These are phyloP conservation scores for Callitettix versicolor DNA, from an alignment of 1,140 invertebrate genomes.

Conservation along the genomic window DNA sequence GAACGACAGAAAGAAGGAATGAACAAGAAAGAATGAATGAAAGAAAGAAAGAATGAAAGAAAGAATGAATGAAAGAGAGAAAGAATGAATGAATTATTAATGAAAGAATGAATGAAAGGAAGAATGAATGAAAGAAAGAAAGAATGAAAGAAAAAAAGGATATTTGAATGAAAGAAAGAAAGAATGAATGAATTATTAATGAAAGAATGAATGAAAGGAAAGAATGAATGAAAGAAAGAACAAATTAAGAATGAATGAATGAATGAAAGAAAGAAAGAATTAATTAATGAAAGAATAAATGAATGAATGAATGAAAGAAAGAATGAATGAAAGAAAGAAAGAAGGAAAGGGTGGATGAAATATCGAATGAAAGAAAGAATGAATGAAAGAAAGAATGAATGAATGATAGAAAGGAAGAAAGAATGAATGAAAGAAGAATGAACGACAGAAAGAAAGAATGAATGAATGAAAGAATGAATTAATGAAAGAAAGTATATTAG, in stretches of 20 bases:
- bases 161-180: neutral
- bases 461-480: too few relatives aligned
- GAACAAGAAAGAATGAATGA: constrained; percentile 1
- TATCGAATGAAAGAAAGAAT: neutral
- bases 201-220: constrained; percentile 1
- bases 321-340: neutral
- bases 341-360: neutral
- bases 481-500: neutral
- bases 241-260: neutral
- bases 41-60: constrained; percentile 4
- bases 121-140: constrained; percentile 1
- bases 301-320: neutral
- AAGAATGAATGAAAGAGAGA: neutral
- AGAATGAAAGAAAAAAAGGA: neutral
- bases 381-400: neutral
- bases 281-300: neutral
- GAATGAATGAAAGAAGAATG: neutral
- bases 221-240: neutral
- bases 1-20: constrained; percentile 4
- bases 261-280: constrained; percentile 2
- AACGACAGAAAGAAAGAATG: neutral
- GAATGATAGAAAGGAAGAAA: neutral
- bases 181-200: constrained; percentile 1
- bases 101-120: constrained; percentile 2
- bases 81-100: constrained; percentile 1